These are phyloP conservation scores for Melanchra persicariae DNA, from an alignment of 2,888 invertebrate species.

Conservation along the genomic window DNA sequence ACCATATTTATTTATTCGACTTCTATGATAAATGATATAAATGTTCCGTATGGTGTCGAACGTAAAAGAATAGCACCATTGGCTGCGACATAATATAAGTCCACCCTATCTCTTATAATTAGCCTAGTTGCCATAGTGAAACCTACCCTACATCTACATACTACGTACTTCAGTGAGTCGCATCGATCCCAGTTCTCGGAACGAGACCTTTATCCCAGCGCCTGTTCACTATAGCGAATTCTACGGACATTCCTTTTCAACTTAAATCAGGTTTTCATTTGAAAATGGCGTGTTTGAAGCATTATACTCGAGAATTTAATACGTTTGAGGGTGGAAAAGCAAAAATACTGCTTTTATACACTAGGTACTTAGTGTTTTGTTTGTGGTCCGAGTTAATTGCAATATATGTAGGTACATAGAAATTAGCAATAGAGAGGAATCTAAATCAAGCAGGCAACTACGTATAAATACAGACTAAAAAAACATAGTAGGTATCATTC, in stretches of 20 bases:
- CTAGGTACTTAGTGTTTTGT: not conserved
- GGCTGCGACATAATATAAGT: too few species aligned
- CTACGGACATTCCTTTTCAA: constrained; percentile 21
- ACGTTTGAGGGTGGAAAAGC: not conserved
- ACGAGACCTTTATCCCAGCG: constrained; percentile 3
- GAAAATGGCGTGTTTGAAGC: constrained; percentile 4
- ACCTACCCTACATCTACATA: not conserved
- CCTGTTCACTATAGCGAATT: constrained; percentile 10
- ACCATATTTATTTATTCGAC: too few species aligned
- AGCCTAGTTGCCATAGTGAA: not conserved
- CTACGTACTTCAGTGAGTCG: not conserved
- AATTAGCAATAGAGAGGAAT: too few species aligned
- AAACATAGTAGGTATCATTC: too few species aligned
- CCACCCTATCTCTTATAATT: too few species aligned
- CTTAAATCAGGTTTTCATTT: constrained; percentile 21
- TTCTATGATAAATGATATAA: too few species aligned
- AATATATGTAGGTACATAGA: too few species aligned
- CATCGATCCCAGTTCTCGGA: constrained; percentile 25
- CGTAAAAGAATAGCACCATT: too few species aligned
- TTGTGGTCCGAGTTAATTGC: too few species aligned
- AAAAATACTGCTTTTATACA: constrained; percentile 12
- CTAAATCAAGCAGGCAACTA: too few species aligned
- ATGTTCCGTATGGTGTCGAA: too few species aligned
- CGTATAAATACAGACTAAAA: too few species aligned
- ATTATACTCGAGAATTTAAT: constrained; percentile 22